Base-by-base conservation (phyloP, 2,113 vertebrate species). In the Rhea pennata region DNA sequence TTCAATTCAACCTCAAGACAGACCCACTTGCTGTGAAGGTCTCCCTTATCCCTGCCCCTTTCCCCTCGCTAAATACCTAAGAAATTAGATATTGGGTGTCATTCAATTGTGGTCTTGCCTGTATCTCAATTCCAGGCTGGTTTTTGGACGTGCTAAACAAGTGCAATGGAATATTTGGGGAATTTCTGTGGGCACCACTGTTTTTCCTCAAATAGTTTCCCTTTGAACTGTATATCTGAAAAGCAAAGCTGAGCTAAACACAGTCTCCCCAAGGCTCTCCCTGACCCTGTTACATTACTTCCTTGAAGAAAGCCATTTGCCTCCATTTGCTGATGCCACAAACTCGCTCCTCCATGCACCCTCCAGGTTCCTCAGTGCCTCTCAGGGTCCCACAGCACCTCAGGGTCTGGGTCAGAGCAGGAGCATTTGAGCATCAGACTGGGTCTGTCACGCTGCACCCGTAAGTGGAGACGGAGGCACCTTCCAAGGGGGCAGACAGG, bases 301-400 rank as follows among this genome's bases (percentile, higher is more conserved):
- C 46, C 17, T 17, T 48, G 46, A 48, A 48, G 46, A 17, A 48
- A 48, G 19, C 46, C 46, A 48, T 19, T 48, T 48, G 46, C 17
- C 46, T 19, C 27, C 13, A 29, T 69, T 31, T 59, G 58, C 19
- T 31, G 20, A 33, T 36, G n/a, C 33, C 40, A 26, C 5, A 27
- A 80, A 54, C 15, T 53, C 33, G 4, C 4, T 23, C 40, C 56
- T 51, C 56, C 10, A 6, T 10, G 29, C 31, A 12, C 9, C 27
- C 10, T 61, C 50, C 20, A 44, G 51, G 27, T 53, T 56, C 15
- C 56, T 0, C 2, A 33, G 16, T 24, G 14, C 19, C 50, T 70
- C 26, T 10, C 0, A 4, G 0, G 2, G 42, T 7, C 42, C 20
- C 16, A 19, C 14, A 59, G 19, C 14, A 0, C 2, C 33, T 42